Evolutionary conservation across 2,888 invertebrate genomes (phyloP).

Genomic region (Drosophila infuscata): DNA sequence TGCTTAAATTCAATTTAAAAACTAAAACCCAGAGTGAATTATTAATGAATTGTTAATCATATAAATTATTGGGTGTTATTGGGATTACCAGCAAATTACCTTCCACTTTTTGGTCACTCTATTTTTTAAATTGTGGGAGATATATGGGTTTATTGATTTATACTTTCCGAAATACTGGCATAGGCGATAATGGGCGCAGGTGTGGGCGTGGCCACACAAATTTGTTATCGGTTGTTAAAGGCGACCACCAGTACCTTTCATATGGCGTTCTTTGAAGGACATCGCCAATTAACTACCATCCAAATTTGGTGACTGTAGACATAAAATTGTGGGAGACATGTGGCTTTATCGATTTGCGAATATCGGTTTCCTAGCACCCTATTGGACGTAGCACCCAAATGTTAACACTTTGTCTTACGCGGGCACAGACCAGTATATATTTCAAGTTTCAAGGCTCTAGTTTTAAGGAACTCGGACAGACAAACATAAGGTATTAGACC

Average conservation of each 20-base stretch:
- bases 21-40: no score
- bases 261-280: no score
- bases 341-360: not conserved
- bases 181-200: no score
- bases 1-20: no score
- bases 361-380: not conserved
- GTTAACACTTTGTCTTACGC: not conserved
- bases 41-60: not conserved
- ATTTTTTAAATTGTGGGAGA: no score
- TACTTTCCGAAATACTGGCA: no score
- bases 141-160: no score
- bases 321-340: not conserved
- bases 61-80: not conserved
- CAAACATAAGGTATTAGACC: not conserved
- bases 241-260: no score
- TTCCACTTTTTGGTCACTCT: no score
- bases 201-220: no score
- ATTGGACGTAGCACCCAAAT: not conserved
- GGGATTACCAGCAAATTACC: no score
- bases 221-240: no score
- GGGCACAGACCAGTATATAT: not conserved
- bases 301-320: not conserved
- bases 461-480: not conserved
- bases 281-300: not conserved
- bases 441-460: not conserved